Percentiles rank a stretch among this genome's conserved stretches.
Evolutionary conservation across 2,888 invertebrate genomes (phyloP).

Genomic region (Oligia fasciuncula): DNA sequence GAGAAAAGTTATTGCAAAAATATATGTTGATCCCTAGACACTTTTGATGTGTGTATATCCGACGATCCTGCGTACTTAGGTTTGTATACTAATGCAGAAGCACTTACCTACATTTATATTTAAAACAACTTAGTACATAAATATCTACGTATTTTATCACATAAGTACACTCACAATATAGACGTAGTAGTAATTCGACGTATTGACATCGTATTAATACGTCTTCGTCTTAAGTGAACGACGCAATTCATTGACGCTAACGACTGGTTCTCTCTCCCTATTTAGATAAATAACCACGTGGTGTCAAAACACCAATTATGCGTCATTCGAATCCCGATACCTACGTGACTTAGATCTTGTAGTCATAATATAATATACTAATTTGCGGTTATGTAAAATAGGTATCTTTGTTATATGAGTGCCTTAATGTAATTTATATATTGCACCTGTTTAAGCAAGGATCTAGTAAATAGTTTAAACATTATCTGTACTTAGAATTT

Average conservation of each 20-base stretch:
- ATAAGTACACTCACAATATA: not conserved
- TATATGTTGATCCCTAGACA: no score
- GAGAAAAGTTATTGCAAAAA: no score
- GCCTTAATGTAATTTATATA: conserved; percentile 34
- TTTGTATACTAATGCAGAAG: not conserved
- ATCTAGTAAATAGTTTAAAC: conserved; percentile 12
- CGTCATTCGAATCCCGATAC: conserved; percentile 48
- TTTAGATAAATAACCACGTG: conserved; percentile 37
- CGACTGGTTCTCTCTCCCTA: conserved; percentile 18
- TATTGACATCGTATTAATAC: not conserved
- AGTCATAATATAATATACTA: conserved; percentile 8
- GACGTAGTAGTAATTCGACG: not conserved
- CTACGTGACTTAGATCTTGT: conserved; percentile 67
- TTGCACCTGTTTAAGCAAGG: conserved; percentile 37
- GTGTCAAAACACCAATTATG: conserved; percentile 53
- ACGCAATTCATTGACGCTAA: conserved; percentile 3
- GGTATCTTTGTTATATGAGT: not conserved
- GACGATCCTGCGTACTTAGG: no score
- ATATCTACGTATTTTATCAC: not conserved
- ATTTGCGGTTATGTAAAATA: conserved; percentile 28
- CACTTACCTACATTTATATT: not conserved
- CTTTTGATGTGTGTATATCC: no score
- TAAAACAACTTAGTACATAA: not conserved
- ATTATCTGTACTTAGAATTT: conserved; percentile 10
- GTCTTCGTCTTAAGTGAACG: not conserved